Base-by-base conservation (phyloP, 2,797 vertebrate genomes). In the Craterocephalus amniculus region DNA sequence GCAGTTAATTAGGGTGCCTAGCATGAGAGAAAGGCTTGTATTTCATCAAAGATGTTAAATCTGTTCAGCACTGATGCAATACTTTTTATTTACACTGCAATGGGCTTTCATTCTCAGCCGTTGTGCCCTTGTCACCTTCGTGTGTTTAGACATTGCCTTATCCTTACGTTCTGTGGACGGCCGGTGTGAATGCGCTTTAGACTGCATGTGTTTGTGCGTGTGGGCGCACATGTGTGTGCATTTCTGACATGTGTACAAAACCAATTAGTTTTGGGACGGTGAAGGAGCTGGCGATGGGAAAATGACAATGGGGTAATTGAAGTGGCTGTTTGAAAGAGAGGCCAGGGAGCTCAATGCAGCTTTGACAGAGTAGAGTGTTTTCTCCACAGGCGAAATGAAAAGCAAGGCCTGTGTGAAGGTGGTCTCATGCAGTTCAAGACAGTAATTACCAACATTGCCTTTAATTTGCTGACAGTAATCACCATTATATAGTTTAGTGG, bases 261-360 rank as follows among this genome's bases (percentile, higher is more conserved):
- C 86, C 91, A 94, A 92, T 93, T 91, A 90, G 88, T 90, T 90
- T 83, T 83, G 87, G 78, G 84, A 89, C 63, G 78, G 74, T 76
- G 87, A 90, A 87, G 83, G 80, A 81, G 79, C 80, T 49, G 69
- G 71, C 77, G 67, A 77, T 82, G 86, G 79, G 70, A 87, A 91
- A 86, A 87, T 88, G 78, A 90, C 88, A 91, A 92, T 90, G 80
- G 84, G 70, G 84, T 90, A 88, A 92, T 90, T 93, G 90, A 92
- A 88, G 91, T 89, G 80, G 74, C 80, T 24, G 76, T 20, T 59
- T 79, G 80, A 89, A 88, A 83, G 86, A 87, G 86, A 84, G 84
- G 80, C 85, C 74, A 57, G 87, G 89, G 81, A 74, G 81, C 85
- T 90, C 87, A 89, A 84, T 89, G 81, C 80, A 67, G 81, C 80